phyloP scores from a whole-genome alignment of 2,797 vertebrate species.

The Pachyuromys duprasi region DNA sequence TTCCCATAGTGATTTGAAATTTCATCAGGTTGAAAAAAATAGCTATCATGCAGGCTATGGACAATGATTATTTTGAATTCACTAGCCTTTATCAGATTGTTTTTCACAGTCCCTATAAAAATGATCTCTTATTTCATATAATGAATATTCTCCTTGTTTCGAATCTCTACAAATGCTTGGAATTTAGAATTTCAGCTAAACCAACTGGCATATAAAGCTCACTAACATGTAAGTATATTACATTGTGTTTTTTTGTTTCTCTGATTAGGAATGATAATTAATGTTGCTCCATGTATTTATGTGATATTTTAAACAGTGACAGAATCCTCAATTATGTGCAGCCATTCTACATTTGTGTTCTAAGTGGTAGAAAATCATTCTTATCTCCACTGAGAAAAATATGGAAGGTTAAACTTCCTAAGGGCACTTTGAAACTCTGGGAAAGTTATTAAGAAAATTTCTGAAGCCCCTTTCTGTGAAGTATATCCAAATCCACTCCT shows the following conservation, averaged over 20 bases:
- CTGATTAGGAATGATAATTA: background rate
- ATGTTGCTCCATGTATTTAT: background rate
- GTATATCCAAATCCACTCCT: conserved; percentile 63
- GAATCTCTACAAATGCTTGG: background rate
- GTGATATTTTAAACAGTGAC: background rate
- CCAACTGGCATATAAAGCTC: background rate
- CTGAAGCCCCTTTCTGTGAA: conserved; percentile 48
- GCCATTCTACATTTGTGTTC: background rate
- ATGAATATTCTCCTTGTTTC: background rate
- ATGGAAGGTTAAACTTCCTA: conserved; percentile 67
- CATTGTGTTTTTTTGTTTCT: background rate
- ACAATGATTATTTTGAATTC: background rate
- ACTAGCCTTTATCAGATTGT: background rate
- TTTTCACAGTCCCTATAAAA: background rate
- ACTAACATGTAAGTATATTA: background rate
- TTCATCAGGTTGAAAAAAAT: background rate
- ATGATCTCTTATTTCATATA: background rate
- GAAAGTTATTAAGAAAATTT: conserved; percentile 71
- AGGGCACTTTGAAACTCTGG: conserved; percentile 64
- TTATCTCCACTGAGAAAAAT: conserved; percentile 74
- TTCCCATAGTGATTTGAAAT: background rate
- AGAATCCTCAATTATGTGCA: background rate
- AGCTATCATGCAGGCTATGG: background rate
- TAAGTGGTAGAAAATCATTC: conserved; percentile 59
- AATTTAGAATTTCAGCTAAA: background rate